phyloP scores from a whole-genome alignment of 2,797 vertebrate genomes.

The Amblyraja radiata region DNA sequence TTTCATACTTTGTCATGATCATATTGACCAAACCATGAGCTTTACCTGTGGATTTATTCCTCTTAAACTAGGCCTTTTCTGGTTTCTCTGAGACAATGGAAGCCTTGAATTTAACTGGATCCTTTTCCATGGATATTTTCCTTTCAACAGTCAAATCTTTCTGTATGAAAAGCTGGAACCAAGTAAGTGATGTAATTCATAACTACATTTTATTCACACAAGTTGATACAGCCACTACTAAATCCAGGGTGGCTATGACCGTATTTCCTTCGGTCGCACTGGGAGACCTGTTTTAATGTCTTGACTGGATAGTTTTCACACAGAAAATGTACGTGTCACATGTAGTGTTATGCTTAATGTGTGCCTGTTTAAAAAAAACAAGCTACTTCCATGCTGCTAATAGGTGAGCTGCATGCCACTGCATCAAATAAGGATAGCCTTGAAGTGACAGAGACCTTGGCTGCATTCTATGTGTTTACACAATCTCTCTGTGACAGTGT shows the following conservation, averaged over 20 bases:
- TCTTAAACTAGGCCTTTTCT: constrained; percentile 72
- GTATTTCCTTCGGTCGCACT: not conserved
- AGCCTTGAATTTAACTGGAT: constrained; percentile 61
- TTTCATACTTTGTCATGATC: constrained; percentile 5
- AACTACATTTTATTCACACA: not conserved
- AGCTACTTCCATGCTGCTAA: not conserved
- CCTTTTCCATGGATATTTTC: constrained; percentile 65
- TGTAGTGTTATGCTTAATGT: not conserved
- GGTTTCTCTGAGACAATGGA: constrained; percentile 74
- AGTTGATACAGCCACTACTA: not conserved
- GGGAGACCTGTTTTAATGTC: not conserved
- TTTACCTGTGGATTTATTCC: not conserved
- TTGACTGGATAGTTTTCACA: not conserved
- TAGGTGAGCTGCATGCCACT: too few relatives aligned
- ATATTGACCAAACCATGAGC: not conserved
- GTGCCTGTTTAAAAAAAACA: not conserved
- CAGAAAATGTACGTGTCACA: not conserved
- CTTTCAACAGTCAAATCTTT: constrained; percentile 60
- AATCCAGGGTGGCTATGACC: not conserved
- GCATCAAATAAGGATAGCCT: too few relatives aligned
- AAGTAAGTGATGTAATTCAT: constrained; percentile 55
- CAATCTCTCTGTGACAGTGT: too few relatives aligned
- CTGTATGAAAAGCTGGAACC: constrained; percentile 67
- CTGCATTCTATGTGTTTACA: too few relatives aligned
- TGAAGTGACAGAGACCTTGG: too few relatives aligned